Evolutionary conservation across 2,113 vertebrate species (phyloP).

Genomic region (Equus quagga): DNA sequence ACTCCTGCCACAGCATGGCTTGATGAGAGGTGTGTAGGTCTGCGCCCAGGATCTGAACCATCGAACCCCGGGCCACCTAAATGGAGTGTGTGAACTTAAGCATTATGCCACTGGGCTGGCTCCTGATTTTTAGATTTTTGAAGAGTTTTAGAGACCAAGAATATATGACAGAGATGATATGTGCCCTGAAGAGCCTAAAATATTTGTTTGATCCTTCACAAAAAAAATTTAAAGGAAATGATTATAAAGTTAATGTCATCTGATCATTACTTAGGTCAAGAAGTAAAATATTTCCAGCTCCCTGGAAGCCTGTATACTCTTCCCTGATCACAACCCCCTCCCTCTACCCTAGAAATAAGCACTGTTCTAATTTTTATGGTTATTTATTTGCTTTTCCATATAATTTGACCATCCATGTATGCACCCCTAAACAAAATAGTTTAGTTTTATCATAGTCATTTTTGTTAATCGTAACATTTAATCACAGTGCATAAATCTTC

Average conservation of each 20-base stretch:
- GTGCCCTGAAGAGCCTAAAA: neutral
- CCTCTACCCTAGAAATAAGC: neutral
- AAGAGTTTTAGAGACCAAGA: slow-evolving; percentile 26
- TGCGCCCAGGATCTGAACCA: no score
- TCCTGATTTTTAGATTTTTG: neutral
- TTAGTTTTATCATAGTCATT: neutral
- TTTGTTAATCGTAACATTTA: neutral
- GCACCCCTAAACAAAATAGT: neutral
- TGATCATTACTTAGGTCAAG: neutral
- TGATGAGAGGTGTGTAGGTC: no score
- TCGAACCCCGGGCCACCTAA: no score
- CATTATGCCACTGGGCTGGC: no score
- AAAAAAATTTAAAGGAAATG: slow-evolving; percentile 15
- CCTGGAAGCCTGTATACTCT: neutral
- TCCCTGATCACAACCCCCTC: neutral
- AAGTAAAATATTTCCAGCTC: neutral
- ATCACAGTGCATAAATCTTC: slow-evolving; percentile 7
- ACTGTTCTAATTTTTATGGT: neutral
- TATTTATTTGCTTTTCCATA: slow-evolving; percentile 1
- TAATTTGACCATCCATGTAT: neutral
- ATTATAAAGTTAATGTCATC: neutral
- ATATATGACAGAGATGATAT: neutral
- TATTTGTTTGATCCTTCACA: neutral
- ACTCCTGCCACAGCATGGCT: no score
- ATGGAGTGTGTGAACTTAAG: no score